A percentile compares a stretch with the other conserved stretches of the same genome.
phyloP scores from a whole-genome alignment of 2,888 invertebrate genomes.

The Pseudeuparius sepicola region DNA sequence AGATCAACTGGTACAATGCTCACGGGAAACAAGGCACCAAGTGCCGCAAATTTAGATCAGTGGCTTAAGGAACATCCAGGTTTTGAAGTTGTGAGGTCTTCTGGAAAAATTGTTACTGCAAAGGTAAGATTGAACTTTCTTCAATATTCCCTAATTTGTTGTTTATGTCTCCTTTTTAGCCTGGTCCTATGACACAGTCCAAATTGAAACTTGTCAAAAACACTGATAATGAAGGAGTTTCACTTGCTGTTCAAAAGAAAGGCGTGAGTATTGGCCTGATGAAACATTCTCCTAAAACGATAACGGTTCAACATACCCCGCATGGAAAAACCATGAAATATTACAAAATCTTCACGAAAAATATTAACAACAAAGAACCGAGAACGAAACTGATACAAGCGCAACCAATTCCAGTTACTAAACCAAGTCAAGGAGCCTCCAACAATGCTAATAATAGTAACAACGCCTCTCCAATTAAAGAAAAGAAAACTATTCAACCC shows the following conservation, averaged over 20 bases:
- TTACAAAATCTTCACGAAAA: constrained; percentile 20
- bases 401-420: constrained; percentile 25
- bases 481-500: constrained; percentile 17
- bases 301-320: no score
- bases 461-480: constrained; percentile 12
- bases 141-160: neutral
- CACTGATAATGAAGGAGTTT: constrained; percentile 32
- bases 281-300: constrained; percentile 34
- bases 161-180: constrained; percentile 9
- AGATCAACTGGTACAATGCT: constrained; percentile 64
- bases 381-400: constrained; percentile 35
- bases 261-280: constrained; percentile 34
- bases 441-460: no score
- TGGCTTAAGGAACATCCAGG: constrained; percentile 85
- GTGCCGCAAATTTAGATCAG: constrained; percentile 62
- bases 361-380: constrained; percentile 31
- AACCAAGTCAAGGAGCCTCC: neutral
- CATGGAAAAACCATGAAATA: constrained; percentile 14
- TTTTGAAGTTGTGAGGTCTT: constrained; percentile 70
- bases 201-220: constrained; percentile 37
- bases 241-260: constrained; percentile 34
- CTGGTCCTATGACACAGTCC: constrained; percentile 31
- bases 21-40: constrained; percentile 74
- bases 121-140: constrained; percentile 19
- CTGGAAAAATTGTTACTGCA: constrained; percentile 32